These are phyloP conservation scores for Phodopus roborovskii DNA, from an alignment of 2,113 vertebrate species.

Conservation along the genomic window DNA sequence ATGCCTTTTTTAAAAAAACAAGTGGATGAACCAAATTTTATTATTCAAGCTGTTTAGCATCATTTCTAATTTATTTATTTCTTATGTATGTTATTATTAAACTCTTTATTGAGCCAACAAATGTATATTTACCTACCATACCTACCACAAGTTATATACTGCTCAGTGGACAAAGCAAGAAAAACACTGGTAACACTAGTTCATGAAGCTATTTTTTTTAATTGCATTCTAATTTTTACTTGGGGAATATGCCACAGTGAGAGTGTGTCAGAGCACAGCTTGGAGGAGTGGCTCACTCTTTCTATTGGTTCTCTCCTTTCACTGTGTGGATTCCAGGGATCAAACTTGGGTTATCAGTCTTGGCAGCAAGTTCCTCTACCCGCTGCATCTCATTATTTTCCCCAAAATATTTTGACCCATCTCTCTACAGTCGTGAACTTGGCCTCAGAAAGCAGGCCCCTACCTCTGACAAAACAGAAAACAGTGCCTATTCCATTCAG, in stretches of 20 bases:
- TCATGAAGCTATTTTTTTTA: neutral
- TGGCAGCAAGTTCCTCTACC: neutral
- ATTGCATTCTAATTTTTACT: neutral
- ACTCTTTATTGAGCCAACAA: neutral
- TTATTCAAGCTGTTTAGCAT: constrained; percentile 14
- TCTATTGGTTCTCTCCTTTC: neutral
- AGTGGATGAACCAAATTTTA: constrained; percentile 19
- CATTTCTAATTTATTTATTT: constrained; percentile 41
- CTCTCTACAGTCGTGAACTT: neutral
- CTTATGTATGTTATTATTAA: neutral
- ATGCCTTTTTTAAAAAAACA: neutral
- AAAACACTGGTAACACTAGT: neutral
- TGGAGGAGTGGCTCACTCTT: neutral
- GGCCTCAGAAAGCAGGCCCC: neutral
- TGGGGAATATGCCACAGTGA: neutral
- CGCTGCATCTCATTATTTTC: neutral
- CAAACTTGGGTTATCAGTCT: neutral
- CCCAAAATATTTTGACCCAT: neutral
- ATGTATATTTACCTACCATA: constrained; percentile 1
- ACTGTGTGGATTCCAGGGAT: neutral
- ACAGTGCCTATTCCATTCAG: neutral
- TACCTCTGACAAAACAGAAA: neutral
- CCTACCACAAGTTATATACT: neutral
- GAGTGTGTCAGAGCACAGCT: too few relatives aligned
- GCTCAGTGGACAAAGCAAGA: neutral